Evolutionary conservation across 2,888 invertebrate genomes (phyloP), one percentile per base, ranked within the genome.

Genomic region (Synanthedon formicaeformis): DNA sequence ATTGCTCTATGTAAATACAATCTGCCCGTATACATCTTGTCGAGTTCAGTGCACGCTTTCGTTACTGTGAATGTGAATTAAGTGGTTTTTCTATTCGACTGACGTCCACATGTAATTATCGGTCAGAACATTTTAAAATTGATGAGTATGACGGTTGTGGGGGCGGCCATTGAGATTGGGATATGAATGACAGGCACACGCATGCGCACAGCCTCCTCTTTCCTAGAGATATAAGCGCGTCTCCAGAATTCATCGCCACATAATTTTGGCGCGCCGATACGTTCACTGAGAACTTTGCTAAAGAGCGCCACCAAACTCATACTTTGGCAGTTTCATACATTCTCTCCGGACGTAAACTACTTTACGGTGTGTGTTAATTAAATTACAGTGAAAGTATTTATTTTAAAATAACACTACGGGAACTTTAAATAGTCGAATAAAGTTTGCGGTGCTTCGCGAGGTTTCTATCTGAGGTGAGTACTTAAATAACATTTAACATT

Each of bases 261-360:
- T 72, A 84, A 86, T 80, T 85, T 86, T 82, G 76, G 74, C 83
- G 84, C 81, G 81, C 71, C 74, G 76, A 75, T 78, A 73, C 83
- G 79, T 73, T 75, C 75, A 68, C 75, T 65, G 74, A 79, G 75
- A 70, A 78, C 69, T 72, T 67, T 67, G 68, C 66, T 69, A 68
- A 69, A 64, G 64, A 50, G 56, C 59, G 60, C 63, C 5, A 12
- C 2, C 49, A 16, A 14, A 12, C 57, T 62, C 61, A 67, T 58
- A 62, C 53, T 55, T 34, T 34, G 34, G 34, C 34, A 34, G 34
- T 59, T 16, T 50, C 34, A n/a, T 50, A 34, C 50, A n/a, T 12
- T 34, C 50, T 61, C 63, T 62, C 57, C 58, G 57, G 55, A 52
- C 56, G 61, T 67, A 60, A 63, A 64, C 52, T 51, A 50, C 59